Base-by-base conservation (phyloP, 1,140 invertebrate genomes). In the Scylla paramamosain region DNA sequence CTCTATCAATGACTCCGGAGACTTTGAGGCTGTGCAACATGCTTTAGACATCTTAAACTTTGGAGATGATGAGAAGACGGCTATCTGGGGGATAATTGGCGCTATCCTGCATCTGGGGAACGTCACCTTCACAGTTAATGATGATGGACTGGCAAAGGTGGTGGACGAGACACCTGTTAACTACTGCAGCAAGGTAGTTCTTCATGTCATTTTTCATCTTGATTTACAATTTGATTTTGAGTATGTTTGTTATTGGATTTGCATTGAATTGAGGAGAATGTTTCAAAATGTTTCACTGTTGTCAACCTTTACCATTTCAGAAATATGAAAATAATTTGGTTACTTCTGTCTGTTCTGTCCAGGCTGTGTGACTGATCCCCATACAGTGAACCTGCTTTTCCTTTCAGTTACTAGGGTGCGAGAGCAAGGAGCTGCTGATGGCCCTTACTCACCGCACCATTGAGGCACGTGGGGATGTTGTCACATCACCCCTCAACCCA, bases 381-480 rank as follows among this genome's bases (percentile, higher is more conserved):
- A 39, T 39, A 39, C 1, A 39, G 39, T 39, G 25, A 90, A 48
- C 48, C 88, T 88, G 46, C n/a, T 90, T 52, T 29, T 94, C 86
- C 92, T 97, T 97, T 48, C 96, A 98, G 98, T 97, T 98, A 28
- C 97, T 99, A 20, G 98, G 98, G 94, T 98, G 98, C 83, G 97
- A 98, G 94, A 96, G 97, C 32, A 97, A 97, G 0, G 97, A 97
- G 96, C 96, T 99, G 52, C 97, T 97, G 8, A 97, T 98, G 20
- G 98, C 98, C 0, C 97, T 99, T 25, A 98, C 98, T 0, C 98
- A 98, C 96, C 97, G 98, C 86, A 99, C 98, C 0, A 99, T 99
- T 96, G 98, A 98, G 96, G 98, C 98, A 4, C 97, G 98, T 6
- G 98, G 98, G 0, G 99, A 99, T 97, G 98, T 98, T 10, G 98